Percentiles rank a stretch among this genome's conserved stretches.
Conservation (phyloP, 1,140 invertebrate genomes). For the Trachymyrmex cornetzi region DNA sequence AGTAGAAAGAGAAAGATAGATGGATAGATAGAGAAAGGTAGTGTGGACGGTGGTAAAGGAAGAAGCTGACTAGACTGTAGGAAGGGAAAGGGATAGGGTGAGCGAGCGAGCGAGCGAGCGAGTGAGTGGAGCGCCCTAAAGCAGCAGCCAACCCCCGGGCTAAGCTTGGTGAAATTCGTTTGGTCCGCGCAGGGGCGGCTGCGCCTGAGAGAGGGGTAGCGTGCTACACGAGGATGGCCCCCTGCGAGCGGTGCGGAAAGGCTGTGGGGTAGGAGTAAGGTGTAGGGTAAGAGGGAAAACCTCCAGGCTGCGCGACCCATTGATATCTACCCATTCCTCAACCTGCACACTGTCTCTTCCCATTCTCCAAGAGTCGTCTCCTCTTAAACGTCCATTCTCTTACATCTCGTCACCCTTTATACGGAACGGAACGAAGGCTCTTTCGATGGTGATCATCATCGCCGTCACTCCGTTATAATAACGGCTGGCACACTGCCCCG, state of each 20-base stretch:
- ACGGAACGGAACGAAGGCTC: not conserved
- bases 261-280: slow-evolving; percentile 10
- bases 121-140: slow-evolving; percentile 68
- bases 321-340: slow-evolving; percentile 69
- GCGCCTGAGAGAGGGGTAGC: slow-evolving; percentile 66
- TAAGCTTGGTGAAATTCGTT: slow-evolving; percentile 78
- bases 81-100: slow-evolving; percentile 12
- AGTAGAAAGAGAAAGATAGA: not conserved
- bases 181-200: slow-evolving; percentile 72
- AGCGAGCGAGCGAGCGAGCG: slow-evolving; percentile 42
- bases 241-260: slow-evolving; percentile 20
- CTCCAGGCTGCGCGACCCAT: slow-evolving; percentile 67
- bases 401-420: slow-evolving; percentile 40
- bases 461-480: slow-evolving; percentile 83
- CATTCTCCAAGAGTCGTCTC: slow-evolving; percentile 42
- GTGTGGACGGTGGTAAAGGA: slow-evolving; percentile 32
- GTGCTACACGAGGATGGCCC: slow-evolving; percentile 30
- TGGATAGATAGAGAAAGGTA: slow-evolving; percentile 29
- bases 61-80: slow-evolving; percentile 29
- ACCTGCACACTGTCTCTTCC: slow-evolving; percentile 44
- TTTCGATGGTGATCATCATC: slow-evolving; percentile 57
- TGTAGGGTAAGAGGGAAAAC: slow-evolving; percentile 63
- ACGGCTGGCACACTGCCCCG: slow-evolving; percentile 82
- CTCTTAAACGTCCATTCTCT: slow-evolving; percentile 61
- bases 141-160: slow-evolving; percentile 76